Evolutionary conservation across 2,797 vertebrate genomes (phyloP), one percentile per base, ranked within the genome.

Genomic region (Notolabrus celidotus): DNA sequence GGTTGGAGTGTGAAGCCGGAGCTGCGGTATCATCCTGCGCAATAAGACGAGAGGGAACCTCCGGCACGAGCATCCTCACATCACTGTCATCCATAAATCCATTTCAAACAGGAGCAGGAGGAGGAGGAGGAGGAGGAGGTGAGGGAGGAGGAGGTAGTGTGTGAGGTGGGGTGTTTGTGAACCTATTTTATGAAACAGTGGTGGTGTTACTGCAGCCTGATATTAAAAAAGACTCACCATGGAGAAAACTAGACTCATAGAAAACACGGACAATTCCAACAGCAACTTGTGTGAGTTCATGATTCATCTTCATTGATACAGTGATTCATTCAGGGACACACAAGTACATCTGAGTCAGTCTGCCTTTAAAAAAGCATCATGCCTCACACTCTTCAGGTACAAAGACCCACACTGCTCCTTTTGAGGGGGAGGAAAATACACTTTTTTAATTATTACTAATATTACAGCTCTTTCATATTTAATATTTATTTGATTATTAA

Each of bases 11-110:
- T 92, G 92, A 88, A 86, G 86, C 90, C 75, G 79, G 92, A 95
- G 95, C 96, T 96, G 97, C 97, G 98, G 96, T 95, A 96, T 97
- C 96, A 97, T 91, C 85, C 89, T 98, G 97, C 97, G 97, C 96
- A 97, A 93, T 96, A 93, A 94, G 90, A 87, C 64, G 89, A 93
- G 86, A 77, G 81, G 80, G 63, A 71, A 82, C 80, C 78, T 83
- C 74, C 69, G 67, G 49, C 64, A 60, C 20, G 61, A 25, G 52
- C 72, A 68, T 66, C 71, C 42, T 52, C 64, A 61, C 15, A 25
- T 19, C 74, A 50, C 62, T 16, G 36, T 33, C 63, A 43, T 34
- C 49, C 75, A 53, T 49, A 23, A 0, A 50, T 31, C 29, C 10
- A 3, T 19, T 15, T 6, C 16, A 10, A 34, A 33, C 10, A 15